A percentile compares a stretch with the other conserved stretches of the same genome.
phyloP scores from a whole-genome alignment of 2,113 vertebrate genomes.

The Xiphophorus maculatus region DNA sequence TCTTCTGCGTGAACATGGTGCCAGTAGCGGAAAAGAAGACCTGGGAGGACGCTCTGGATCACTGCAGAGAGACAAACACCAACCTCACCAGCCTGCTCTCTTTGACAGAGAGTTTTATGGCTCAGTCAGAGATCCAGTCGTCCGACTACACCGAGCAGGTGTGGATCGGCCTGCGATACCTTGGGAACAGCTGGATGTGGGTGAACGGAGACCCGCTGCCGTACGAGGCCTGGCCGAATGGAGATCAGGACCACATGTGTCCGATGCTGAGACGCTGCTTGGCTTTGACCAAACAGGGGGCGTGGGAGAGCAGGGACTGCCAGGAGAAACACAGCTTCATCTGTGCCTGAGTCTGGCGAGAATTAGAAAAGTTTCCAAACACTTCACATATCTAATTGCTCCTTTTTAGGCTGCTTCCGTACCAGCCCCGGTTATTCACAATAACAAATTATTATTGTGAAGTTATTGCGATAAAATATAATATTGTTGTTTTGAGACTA shows the following conservation, averaged over 20 bases:
- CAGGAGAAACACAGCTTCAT: conserved; percentile 28
- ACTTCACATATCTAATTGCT: too few species aligned
- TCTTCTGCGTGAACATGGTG: conserved; percentile 23
- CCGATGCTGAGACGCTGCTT: conserved; percentile 24
- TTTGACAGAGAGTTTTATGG: background rate
- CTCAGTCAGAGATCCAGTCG: background rate
- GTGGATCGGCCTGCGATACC: conserved; percentile 46
- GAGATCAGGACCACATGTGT: conserved; percentile 14
- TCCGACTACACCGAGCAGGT: background rate
- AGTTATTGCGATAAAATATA: too few species aligned
- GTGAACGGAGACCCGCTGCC: background rate
- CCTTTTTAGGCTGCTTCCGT: too few species aligned
- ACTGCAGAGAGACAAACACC: conserved; percentile 12
- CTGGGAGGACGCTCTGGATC: conserved; percentile 45
- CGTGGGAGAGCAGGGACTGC: conserved; percentile 39
- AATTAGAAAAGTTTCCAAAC: background rate
- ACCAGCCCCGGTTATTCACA: too few species aligned
- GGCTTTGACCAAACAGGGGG: conserved; percentile 25
- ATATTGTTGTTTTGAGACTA: too few species aligned
- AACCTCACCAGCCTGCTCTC: conserved; percentile 19
- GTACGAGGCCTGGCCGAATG: background rate
- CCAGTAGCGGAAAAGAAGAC: background rate
- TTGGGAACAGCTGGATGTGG: conserved; percentile 47
- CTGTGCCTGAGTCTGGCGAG: conserved; percentile 12
- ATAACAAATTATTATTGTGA: too few species aligned